phyloP scores from a whole-genome alignment of 2,797 vertebrate species.

The Halcyon leucocephala region DNA sequence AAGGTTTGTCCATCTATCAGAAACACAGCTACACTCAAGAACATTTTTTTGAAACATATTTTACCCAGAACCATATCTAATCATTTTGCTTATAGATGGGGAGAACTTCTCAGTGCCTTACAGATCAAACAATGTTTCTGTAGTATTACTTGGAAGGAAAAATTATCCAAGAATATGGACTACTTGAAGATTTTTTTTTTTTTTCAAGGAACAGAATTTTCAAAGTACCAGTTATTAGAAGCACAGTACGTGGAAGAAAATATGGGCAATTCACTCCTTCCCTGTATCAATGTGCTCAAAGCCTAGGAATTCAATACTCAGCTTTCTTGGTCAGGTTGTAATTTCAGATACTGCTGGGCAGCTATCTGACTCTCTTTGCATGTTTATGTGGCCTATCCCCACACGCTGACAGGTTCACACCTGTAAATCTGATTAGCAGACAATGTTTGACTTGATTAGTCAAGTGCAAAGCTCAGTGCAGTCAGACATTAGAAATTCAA shows the following conservation, averaged over 20 bases:
- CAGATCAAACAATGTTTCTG: background rate
- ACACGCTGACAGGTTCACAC: background rate
- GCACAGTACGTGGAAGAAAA: background rate
- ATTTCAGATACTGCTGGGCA: slow-evolving; percentile 43
- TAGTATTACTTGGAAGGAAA: background rate
- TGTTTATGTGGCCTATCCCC: slow-evolving; percentile 16
- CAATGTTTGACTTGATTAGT: slow-evolving; percentile 56
- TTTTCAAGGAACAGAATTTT: background rate
- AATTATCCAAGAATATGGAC: background rate
- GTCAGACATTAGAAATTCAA: slow-evolving; percentile 24
- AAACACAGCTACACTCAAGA: background rate
- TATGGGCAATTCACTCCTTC: background rate
- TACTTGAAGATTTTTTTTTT: background rate
- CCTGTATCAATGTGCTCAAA: background rate
- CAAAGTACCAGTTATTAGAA: background rate
- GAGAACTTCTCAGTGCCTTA: background rate
- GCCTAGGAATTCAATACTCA: background rate
- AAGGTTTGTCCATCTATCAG: background rate
- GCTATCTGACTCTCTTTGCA: slow-evolving; percentile 30
- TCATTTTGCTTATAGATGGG: background rate
- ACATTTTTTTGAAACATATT: background rate
- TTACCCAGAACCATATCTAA: background rate
- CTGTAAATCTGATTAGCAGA: slow-evolving; percentile 46
- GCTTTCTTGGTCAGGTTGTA: background rate
- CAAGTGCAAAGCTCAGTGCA: slow-evolving; percentile 40